A percentile compares a stretch with the other conserved stretches of the same genome.
Evolutionary conservation across 2,113 vertebrate species (phyloP).

Genomic region (Naja naja): DNA sequence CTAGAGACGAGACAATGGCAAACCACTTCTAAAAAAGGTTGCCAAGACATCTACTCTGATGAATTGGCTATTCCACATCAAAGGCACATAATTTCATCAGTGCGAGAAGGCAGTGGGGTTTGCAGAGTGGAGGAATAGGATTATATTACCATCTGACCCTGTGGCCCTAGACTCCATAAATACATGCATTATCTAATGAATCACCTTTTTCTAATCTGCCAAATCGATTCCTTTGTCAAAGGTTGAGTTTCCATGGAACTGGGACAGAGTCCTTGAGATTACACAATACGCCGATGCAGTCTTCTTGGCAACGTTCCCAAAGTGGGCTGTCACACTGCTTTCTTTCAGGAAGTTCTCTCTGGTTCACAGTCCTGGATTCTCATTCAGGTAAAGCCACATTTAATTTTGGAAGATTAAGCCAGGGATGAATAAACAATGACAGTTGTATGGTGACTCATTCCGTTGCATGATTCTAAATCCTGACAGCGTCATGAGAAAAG

Average conservation of each 20-base stretch:
- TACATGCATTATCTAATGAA: neutral
- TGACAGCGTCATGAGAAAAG: neutral
- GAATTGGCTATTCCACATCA: neutral
- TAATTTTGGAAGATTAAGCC: neutral
- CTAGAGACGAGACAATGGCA: neutral
- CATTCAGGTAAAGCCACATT: neutral
- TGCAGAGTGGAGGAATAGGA: neutral
- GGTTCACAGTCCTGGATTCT: neutral
- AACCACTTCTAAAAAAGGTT: neutral
- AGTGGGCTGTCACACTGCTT: neutral
- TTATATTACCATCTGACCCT: neutral
- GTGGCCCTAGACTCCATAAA: neutral
- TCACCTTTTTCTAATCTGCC: neutral
- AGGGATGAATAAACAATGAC: neutral
- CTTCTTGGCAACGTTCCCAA: neutral
- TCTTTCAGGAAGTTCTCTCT: neutral
- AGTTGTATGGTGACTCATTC: neutral
- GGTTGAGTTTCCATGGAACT: neutral
- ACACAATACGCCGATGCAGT: neutral
- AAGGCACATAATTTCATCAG: neutral
- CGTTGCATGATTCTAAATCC: neutral
- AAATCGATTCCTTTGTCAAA: neutral
- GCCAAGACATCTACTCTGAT: neutral
- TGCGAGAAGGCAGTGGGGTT: too few species aligned
- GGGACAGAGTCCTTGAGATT: neutral